These are phyloP conservation scores for Tetanocera ferruginea DNA, from an alignment of 2,888 invertebrate genomes.

Conservation along the genomic window DNA sequence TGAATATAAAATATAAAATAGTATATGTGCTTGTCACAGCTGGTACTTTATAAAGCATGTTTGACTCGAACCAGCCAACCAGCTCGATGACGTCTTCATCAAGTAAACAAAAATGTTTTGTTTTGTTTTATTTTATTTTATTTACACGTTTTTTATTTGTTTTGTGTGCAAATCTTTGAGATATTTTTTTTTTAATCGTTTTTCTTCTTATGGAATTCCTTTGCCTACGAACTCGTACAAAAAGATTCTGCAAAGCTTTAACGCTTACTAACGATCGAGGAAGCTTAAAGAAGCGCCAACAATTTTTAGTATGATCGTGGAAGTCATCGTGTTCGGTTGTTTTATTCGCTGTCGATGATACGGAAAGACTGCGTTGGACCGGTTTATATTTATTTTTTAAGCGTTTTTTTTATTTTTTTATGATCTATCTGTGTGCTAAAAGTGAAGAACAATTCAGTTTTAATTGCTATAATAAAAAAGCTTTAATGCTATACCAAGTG, in stretches of 20 bases:
- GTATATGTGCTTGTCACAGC: no score
- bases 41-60: no score
- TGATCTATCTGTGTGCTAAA: not conserved
- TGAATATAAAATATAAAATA: not conserved
- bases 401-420: not conserved
- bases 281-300: not conserved
- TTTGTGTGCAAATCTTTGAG: no score
- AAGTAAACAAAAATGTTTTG: no score
- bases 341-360: not conserved
- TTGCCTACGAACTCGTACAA: not conserved
- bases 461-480: not conserved
- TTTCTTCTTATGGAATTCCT: not conserved
- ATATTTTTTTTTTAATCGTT: no score
- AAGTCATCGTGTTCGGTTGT: slow-evolving; percentile 30
- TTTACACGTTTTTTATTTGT: no score
- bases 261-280: not conserved
- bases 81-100: no score
- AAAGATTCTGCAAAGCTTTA: not conserved
- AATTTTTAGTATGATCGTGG: slow-evolving; percentile 31
- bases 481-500: not conserved
- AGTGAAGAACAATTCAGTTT: not conserved
- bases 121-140: no score
- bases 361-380: not conserved
- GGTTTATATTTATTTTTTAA: not conserved
- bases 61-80: no score